These are phyloP conservation scores for Drosophila insularis DNA, from an alignment of 1,140 invertebrate genomes.

Conservation along the genomic window DNA sequence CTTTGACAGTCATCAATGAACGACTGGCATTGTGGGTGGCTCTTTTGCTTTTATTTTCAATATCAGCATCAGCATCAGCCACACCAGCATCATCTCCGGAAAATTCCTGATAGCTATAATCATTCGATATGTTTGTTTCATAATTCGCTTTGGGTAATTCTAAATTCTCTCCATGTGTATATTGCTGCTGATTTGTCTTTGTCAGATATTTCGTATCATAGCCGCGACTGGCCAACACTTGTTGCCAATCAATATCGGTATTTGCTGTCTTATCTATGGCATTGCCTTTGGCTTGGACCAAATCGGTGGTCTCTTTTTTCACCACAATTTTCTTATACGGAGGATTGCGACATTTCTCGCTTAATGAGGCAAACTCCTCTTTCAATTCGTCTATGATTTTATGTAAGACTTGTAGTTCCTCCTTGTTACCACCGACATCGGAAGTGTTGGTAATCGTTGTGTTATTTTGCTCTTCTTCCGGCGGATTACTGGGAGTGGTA, in stretches of 20 bases:
- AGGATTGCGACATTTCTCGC: neutral
- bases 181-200: constrained; percentile 40
- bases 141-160: constrained; percentile 26
- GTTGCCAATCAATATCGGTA: constrained; percentile 39
- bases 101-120: constrained; percentile 8
- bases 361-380: constrained; percentile 3
- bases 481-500: neutral
- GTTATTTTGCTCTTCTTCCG: too few relatives aligned
- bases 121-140: neutral
- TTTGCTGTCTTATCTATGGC: constrained; percentile 13
- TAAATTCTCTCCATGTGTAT: constrained; percentile 28
- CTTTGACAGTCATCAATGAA: constrained; percentile 6
- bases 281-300: neutral
- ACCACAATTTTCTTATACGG: neutral
- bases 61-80: constrained; percentile 34
- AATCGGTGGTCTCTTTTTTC: neutral
- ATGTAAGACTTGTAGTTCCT: neutral
- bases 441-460: too few relatives aligned
- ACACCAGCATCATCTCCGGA: constrained; percentile 28
- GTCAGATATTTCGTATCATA: constrained; percentile 62
- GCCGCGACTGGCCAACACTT: constrained; percentile 62
- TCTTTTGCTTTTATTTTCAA: constrained; percentile 36
- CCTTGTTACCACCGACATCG: neutral
- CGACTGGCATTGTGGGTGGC: constrained; percentile 4
- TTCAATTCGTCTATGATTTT: constrained; percentile 15